Conservation (phyloP, 2,113 vertebrate genomes). For the Pitta sordida region DNA sequence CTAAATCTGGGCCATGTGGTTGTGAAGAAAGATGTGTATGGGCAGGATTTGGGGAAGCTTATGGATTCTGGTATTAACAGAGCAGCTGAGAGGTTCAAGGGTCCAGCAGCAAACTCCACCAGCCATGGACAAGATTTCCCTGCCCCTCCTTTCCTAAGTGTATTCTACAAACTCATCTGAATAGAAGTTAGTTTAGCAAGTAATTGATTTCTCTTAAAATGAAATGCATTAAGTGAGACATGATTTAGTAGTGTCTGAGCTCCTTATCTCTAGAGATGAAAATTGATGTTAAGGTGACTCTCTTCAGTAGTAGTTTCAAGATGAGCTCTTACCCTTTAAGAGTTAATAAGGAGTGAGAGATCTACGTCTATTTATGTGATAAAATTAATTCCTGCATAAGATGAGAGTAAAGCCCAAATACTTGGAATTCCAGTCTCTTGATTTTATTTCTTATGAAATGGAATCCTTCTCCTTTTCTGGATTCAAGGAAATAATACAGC, state of each 20-base stretch:
- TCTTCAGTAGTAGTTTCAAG: not conserved
- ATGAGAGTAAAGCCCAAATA: not conserved
- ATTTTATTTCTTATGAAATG: constrained; percentile 6
- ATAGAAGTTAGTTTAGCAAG: not conserved
- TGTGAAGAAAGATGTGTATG: not conserved
- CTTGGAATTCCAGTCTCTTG: not conserved
- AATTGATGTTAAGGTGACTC: not conserved
- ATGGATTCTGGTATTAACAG: not conserved
- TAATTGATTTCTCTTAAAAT: not conserved
- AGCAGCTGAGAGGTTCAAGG: not conserved
- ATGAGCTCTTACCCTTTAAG: not conserved
- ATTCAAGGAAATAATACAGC: not conserved
- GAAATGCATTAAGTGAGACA: not conserved
- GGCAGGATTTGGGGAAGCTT: not conserved
- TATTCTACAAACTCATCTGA: not conserved
- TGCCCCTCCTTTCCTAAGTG: not conserved
- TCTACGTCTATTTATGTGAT: not conserved
- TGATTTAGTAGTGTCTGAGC: not conserved
- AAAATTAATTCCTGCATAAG: constrained; percentile 10
- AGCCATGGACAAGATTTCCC: not conserved
- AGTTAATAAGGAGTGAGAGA: constrained; percentile 9
- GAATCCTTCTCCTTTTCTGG: not conserved
- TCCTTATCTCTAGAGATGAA: not conserved
- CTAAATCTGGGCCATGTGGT: not conserved
- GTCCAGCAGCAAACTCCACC: not conserved